Evolutionary conservation across 2,113 vertebrate species (phyloP).

Genomic region (Xyliphius kryptos): DNA sequence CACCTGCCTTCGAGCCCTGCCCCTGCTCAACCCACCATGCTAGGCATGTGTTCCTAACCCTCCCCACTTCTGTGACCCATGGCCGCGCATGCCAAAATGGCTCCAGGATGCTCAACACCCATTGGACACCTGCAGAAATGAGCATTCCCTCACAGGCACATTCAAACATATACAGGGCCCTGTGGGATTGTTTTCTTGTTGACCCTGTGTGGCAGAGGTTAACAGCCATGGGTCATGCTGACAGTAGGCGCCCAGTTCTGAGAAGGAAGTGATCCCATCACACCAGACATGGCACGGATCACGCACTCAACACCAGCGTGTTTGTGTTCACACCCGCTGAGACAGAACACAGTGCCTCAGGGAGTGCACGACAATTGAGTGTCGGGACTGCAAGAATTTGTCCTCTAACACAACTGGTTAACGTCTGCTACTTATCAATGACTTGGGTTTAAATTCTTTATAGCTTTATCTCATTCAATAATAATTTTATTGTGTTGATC

Average conservation of each 20-base stretch:
- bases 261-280: constrained; percentile 44
- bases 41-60: constrained; percentile 65
- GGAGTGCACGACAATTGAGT: constrained; percentile 17
- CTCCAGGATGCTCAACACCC: constrained; percentile 65
- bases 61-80: constrained; percentile 60
- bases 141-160: constrained; percentile 43
- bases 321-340: constrained; percentile 39
- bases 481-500: too few relatives aligned
- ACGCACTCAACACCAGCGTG: constrained; percentile 36
- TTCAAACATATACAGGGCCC: constrained; percentile 39
- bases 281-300: constrained; percentile 30
- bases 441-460: too few relatives aligned
- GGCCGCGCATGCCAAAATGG: constrained; percentile 62
- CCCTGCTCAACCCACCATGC: constrained; percentile 45
- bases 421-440: too few relatives aligned
- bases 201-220: constrained; percentile 58
- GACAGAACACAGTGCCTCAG: constrained; percentile 11
- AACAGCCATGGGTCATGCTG: constrained; percentile 65
- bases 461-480: too few relatives aligned
- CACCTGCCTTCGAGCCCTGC: constrained; percentile 46
- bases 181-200: constrained; percentile 43
- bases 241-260: constrained; percentile 51
- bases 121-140: constrained; percentile 77
- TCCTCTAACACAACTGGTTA: background rate
- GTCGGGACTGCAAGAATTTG: constrained; percentile 23